Base-by-base conservation (phyloP, 2,888 invertebrate species). In the Chalcis sispes region DNA sequence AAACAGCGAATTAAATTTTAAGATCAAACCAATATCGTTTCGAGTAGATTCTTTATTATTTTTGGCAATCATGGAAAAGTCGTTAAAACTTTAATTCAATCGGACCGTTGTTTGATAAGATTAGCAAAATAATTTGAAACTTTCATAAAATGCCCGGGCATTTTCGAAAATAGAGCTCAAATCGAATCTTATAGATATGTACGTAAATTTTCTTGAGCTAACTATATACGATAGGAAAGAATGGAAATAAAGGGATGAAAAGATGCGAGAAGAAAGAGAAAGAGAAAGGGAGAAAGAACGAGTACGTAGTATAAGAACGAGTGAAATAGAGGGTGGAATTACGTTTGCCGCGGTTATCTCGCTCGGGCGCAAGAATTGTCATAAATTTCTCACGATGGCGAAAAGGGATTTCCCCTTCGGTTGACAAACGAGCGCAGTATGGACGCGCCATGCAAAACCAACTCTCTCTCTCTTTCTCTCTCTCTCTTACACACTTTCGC, bases 321-420 rank as follows among this genome's bases (percentile, higher is more conserved):
- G 64, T 13, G 54, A 62, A 25, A 46, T 20, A 54, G 56, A 69
- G 56, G 62, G 27, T 54, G 29, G 61, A 67, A 67, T 66, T 67
- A 59, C 61, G 62, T 42, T 67, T 40, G 59, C 42, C 42, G 20
- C 27, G 73, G 62, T 74, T 74, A 74, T 74, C 74, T 69, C 56
- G 62, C 54, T 13, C 48, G 36, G 52, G 65, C 80, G 80, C 81
- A 81, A 82, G 81, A 81, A 82, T 75, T 77, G 80, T 79, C 80
- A 83, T 85, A 84, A 84, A 85, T 85, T 83, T 79, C 76, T 66
- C 72, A 73, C 71, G 72, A 66, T 75, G 82, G 81, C 77, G 81
- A 83, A 84, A 82, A 78, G 81, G 81, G 80, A 83, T 82, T 77
- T 77, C 74, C 77, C 32, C 3, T 46, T 29, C 56, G 59, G 58